Evolutionary conservation across 2,888 invertebrate genomes (phyloP), one percentile per base, ranked within the genome.

Genomic region (Tetrapedia diversipes): DNA sequence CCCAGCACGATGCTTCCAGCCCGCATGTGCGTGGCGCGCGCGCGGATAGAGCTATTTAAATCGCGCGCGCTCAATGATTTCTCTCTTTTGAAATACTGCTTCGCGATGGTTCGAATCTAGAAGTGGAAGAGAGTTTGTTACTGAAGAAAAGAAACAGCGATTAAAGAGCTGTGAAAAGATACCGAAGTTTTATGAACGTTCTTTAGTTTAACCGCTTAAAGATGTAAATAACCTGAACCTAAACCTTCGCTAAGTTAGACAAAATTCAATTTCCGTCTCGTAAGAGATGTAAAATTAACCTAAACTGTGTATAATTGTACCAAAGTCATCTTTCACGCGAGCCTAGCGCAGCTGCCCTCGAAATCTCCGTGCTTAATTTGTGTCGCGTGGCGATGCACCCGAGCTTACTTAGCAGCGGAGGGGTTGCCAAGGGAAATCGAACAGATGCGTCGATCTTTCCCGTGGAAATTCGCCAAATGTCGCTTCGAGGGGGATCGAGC

Each of bases 391-490:
- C 80, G 53, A 27, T n/a, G 16, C 29, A 27, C 43, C 49, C 37
- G 59, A 16, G 32, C 51, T 32, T 45, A 57, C 51, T 32, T 45
- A 57, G 49, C 51, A 19, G 10, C 49, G 0, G 19, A 39, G 64
- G 59, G 51, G 27, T 37, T 8, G 37, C 32, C 10, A 7, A n/a
- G 54, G 51, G 60, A 63, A 69, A 72, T 80, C 32, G 64, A 43
- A 66, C 84, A 84, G 84, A 84, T 84, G 84, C 49, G 27, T 19
- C 14, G 59, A 65, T 41, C 71, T 79, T 80, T 63, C 77, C 51
- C 73, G 81, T 81, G 83, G 81, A 85, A 82, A 85, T 66, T 82
- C 27, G 75, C 70, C 84, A 73, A 84, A 85, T 73, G 84, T 73
- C 59, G 41, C 11, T n/a, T 1, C 10, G 7, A 24, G 47, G n/a